A percentile compares a stretch with the other conserved stretches of the same genome.
Conservation (phyloP, 2,797 vertebrate species). For the Gymnothorax reevesii region DNA sequence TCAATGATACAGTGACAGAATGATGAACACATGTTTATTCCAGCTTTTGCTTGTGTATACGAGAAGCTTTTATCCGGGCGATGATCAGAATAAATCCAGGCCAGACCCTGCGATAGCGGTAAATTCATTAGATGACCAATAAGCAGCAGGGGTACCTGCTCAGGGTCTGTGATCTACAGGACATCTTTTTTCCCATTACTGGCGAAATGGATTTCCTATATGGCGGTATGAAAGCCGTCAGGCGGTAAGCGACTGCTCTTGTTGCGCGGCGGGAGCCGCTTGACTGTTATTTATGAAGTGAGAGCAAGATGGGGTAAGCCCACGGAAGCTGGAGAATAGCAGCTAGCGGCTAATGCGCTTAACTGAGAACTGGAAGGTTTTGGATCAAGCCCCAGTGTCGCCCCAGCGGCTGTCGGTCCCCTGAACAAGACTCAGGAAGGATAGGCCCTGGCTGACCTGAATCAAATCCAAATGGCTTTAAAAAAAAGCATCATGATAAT, state of each 20-base stretch:
- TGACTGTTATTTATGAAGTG: background rate
- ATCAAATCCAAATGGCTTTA: too few relatives aligned
- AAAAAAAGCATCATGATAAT: too few relatives aligned
- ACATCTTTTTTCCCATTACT: conserved; percentile 58
- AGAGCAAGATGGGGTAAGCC: background rate
- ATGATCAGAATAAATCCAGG: conserved; percentile 60
- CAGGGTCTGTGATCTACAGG: conserved; percentile 58
- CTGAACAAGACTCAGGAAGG: too few relatives aligned
- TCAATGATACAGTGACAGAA: conserved; percentile 28
- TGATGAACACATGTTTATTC: conserved; percentile 17
- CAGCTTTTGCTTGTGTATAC: conserved; percentile 43
- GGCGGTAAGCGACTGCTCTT: conserved; percentile 24
- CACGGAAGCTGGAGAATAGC: too few relatives aligned
- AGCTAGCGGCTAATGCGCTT: too few relatives aligned
- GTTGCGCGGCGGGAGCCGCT: background rate
- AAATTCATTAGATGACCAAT: conserved; percentile 52
- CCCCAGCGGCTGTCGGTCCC: too few relatives aligned
- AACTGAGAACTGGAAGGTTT: too few relatives aligned
- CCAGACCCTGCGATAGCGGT: conserved; percentile 51
- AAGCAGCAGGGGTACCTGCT: conserved; percentile 50
- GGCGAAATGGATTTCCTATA: conserved; percentile 62
- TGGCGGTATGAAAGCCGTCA: conserved; percentile 39
- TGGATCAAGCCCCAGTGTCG: too few relatives aligned
- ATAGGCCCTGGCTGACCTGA: too few relatives aligned
- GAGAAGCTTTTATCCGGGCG: conserved; percentile 47